These are phyloP conservation scores for Microtus ochrogaster DNA, from an alignment of 2,113 vertebrate species.

Conservation along the genomic window DNA sequence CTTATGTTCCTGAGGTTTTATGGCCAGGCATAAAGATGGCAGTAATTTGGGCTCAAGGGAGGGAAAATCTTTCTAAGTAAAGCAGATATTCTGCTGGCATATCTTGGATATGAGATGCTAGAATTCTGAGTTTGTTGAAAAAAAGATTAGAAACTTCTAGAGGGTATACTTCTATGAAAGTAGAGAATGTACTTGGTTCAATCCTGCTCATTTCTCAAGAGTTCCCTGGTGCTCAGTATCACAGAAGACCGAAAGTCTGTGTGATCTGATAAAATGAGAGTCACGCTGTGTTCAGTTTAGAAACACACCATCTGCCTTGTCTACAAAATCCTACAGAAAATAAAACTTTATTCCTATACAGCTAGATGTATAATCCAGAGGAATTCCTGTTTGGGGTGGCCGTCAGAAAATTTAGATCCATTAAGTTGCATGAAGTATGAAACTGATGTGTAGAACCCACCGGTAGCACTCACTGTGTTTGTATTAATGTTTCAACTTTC, in stretches of 20 bases:
- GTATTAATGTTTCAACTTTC: not conserved
- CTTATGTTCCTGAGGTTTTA: not conserved
- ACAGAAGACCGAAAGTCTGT: not conserved
- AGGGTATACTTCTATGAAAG: not conserved
- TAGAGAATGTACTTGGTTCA: slow-evolving; percentile 7
- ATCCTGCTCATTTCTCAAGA: not conserved
- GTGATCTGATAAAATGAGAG: not conserved
- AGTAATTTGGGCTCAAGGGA: not conserved
- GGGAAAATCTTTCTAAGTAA: not conserved
- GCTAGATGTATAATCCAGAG: slow-evolving; percentile 49
- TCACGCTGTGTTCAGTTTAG: not conserved
- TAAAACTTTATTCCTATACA: slow-evolving; percentile 48
- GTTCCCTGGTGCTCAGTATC: not conserved
- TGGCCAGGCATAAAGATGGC: not conserved
- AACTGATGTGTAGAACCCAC: not conserved
- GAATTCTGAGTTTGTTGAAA: slow-evolving; percentile 12
- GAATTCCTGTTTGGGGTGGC: not conserved
- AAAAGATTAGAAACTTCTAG: slow-evolving; percentile 19
- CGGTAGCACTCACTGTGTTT: not conserved
- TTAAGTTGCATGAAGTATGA: not conserved
- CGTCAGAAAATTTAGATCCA: not conserved
- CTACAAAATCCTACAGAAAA: slow-evolving; percentile 39
- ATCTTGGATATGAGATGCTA: not conserved
- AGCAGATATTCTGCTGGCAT: not conserved
- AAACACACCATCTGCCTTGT: slow-evolving; percentile 53